Evolutionary conservation across 2,113 vertebrate genomes (phyloP).

Genomic region (Lophius piscatorius): DNA sequence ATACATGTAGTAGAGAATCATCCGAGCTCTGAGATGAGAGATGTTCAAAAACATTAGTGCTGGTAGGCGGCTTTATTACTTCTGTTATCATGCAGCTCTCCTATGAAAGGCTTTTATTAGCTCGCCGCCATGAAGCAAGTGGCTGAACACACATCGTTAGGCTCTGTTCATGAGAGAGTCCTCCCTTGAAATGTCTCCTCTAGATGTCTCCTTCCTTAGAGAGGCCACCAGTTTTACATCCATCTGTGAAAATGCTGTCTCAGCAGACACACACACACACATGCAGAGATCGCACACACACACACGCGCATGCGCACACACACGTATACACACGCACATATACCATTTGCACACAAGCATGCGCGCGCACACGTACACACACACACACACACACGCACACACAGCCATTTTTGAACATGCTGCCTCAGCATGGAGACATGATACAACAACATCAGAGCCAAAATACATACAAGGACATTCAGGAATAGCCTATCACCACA

Average conservation of each 20-base stretch:
- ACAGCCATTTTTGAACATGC: conserved; percentile 68
- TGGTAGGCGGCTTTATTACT: too few relatives aligned
- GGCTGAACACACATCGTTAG: conserved; percentile 46
- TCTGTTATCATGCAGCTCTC: neutral
- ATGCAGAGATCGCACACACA: conserved; percentile 14
- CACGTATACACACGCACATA: conserved; percentile 22
- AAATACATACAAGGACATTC: conserved; percentile 61
- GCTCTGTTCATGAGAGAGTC: conserved; percentile 30
- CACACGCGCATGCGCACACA: conserved; percentile 27
- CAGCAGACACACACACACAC: conserved; percentile 50
- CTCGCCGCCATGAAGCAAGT: conserved; percentile 33
- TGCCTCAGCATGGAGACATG: conserved; percentile 71
- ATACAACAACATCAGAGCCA: conserved; percentile 64
- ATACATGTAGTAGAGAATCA: too few relatives aligned
- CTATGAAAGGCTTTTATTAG: conserved; percentile 44
- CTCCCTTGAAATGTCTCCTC: conserved; percentile 57
- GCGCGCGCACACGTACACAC: conserved; percentile 21
- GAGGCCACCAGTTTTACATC: conserved; percentile 66
- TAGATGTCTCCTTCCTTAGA: conserved; percentile 74
- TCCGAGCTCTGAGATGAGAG: too few relatives aligned
- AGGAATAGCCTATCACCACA: conserved; percentile 40
- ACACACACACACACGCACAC: conserved; percentile 25
- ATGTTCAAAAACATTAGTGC: too few relatives aligned
- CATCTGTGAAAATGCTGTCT: conserved; percentile 71
- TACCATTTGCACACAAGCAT: too few relatives aligned